Evolutionary conservation across 2,797 vertebrate genomes (phyloP), one percentile per base, ranked within the genome.

Genomic region (Amblyraja radiata): DNA sequence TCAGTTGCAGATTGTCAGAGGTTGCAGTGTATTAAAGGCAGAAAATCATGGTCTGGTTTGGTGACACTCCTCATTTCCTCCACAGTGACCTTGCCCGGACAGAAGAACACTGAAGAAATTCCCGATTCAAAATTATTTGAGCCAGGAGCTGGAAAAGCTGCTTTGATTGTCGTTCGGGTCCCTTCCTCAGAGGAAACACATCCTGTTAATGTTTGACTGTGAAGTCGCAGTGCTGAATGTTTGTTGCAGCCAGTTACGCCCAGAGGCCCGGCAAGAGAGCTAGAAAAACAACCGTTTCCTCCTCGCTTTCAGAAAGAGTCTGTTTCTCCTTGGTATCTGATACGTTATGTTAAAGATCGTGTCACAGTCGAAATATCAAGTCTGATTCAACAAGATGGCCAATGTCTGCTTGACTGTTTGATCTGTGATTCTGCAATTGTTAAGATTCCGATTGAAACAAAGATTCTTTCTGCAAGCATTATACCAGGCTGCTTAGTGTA

Each of bases 161-260:
- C 90, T 74, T 76, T 92, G 90, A 93, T 95, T 95, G 95, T 96
- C 95, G 95, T 95, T 94, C 93, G 95, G 78, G 88, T 93, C 79
- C 95, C 95, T 98, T 98, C 97, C 98, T 97, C 96, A 97, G 97
- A 99, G 98, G 99, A 99, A 99, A 97, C 96, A 96, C 98, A 98
- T 99, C 98, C 98, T 99, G 98, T 98, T 97, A 96, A 97, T 96
- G 96, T 97, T 96, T 94, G 96, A 97, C 96, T 95, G 96, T 94
- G 93, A 93, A 13, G 95, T 93, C 91, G 95, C 94, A 95, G 95
- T 94, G 95, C 90, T 68, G 95, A 95, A 95, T 97, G 97, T 97
- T 97, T 97, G 97, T 97, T 96, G 95, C 94, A 94, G 93, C 93
- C 94, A 94, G 94, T 90, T 96, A 97, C 96, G 96, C 96, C 97